Evolutionary conservation across 1,140 invertebrate species (phyloP).

Genomic region (Neodiprion fabricii): DNA sequence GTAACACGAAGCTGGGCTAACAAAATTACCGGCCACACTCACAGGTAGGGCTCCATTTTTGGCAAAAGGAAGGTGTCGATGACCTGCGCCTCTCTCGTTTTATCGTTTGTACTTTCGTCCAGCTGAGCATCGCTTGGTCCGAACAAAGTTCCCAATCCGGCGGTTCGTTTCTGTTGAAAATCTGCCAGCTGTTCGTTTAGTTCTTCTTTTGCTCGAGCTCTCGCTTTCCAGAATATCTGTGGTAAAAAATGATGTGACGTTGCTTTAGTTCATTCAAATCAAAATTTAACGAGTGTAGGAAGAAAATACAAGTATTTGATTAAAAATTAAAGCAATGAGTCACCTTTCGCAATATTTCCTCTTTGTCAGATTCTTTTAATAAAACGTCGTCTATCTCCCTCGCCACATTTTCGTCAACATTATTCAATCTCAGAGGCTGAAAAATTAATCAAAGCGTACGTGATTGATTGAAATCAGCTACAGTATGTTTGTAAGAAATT

Average conservation of each 20-base stretch:
- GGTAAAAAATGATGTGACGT: constrained; percentile 23
- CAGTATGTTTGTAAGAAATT: constrained; percentile 20
- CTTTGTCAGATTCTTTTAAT: constrained; percentile 82
- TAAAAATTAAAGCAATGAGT: constrained; percentile 18
- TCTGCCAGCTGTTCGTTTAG: constrained; percentile 86
- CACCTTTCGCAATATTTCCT: constrained; percentile 85
- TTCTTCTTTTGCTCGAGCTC: constrained; percentile 84
- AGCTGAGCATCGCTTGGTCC: constrained; percentile 85
- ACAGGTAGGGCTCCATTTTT: constrained; percentile 76
- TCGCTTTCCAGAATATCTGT: constrained; percentile 84
- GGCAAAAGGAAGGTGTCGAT: constrained; percentile 77
- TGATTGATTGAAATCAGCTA: constrained; percentile 13
- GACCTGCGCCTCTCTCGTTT: constrained; percentile 78
- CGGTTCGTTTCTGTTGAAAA: constrained; percentile 88
- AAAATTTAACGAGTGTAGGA: constrained; percentile 10
- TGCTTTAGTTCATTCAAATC: constrained; percentile 10
- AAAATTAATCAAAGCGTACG: constrained; percentile 31
- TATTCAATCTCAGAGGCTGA: constrained; percentile 82
- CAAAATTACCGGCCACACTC: constrained; percentile 49
- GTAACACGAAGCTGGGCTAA: constrained; percentile 1
- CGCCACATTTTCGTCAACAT: constrained; percentile 86
- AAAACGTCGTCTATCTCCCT: constrained; percentile 88
- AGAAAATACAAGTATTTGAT: not conserved
- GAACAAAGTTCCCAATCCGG: constrained; percentile 89
- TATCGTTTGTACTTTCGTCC: constrained; percentile 82